A percentile compares a stretch with the other conserved stretches of the same genome.
These are phyloP conservation scores for Agapornis roseicollis DNA, from an alignment of 2,113 vertebrate species.

Conservation along the genomic window DNA sequence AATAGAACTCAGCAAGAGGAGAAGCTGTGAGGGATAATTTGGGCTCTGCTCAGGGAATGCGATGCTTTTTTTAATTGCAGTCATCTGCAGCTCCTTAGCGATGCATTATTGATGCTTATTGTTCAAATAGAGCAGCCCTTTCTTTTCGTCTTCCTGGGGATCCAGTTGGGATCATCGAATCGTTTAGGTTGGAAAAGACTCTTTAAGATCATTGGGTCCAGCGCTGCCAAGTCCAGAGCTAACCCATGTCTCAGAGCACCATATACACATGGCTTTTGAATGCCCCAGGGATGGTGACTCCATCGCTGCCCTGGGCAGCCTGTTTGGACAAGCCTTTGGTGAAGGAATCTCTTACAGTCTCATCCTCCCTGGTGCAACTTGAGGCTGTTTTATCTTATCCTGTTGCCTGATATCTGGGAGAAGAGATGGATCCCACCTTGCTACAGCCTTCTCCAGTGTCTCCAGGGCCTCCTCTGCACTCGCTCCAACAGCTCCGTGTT, in stretches of 20 bases:
- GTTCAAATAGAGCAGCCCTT: constrained; percentile 36
- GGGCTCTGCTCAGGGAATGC: constrained; percentile 56
- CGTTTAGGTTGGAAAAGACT: background rate
- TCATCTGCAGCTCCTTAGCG: constrained; percentile 64
- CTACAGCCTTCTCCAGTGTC: background rate
- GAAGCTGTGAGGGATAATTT: constrained; percentile 69
- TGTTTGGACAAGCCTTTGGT: background rate
- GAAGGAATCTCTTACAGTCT: background rate
- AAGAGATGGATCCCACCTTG: background rate
- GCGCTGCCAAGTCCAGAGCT: background rate
- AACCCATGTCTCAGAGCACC: background rate
- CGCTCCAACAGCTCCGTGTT: background rate
- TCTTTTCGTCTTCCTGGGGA: background rate
- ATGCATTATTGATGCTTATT: constrained; percentile 73
- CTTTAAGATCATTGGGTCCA: background rate
- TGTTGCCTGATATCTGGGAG: background rate
- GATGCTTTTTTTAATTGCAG: constrained; percentile 75
- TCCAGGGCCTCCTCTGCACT: background rate
- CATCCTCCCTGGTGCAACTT: background rate
- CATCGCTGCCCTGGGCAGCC: background rate
- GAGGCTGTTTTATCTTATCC: background rate
- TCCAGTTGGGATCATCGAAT: background rate
- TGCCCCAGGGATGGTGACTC: background rate
- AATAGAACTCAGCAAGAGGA: constrained; percentile 28
- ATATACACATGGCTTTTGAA: background rate